Base-by-base conservation (phyloP, 2,113 vertebrate species). In the Eubucco bourcierii region DNA sequence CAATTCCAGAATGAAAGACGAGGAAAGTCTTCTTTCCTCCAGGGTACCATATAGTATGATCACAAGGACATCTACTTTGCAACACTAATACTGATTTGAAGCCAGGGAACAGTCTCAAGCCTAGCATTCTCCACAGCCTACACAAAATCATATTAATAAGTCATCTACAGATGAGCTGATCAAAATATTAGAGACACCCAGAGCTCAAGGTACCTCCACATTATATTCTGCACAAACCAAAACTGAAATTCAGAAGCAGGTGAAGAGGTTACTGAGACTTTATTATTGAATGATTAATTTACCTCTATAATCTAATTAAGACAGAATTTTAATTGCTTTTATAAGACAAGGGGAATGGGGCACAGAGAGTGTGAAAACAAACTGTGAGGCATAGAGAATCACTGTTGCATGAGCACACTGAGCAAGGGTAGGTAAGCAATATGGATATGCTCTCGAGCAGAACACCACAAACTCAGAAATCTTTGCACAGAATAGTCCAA, bases 131-230 rank as follows among this genome's bases (percentile, higher is more conserved):
- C 20, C 39, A 53, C 34, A 67, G 2, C 8, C 31, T 53, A 61
- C 28, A 58, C 10, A 21, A 0, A 0, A 24, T 29, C 14, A 46
- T 4, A 15, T 29, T 59, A 55, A 34, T 53, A 61, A 50, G 56
- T 24, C 7, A 29, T 15, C 18, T 58, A 34, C 24, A 78, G 37
- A 24, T 82, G n/a, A 65, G 67, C 52, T 80, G 61, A 64, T 7
- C 33, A 78, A 67, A 81, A 68, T 47, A 19, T 82, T 79, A 15
- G 33, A 89, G 17, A 65, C 6, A 81, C 31, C 0, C 37, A 79
- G 44, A 80, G 28, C 47, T 46, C 25, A 25, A 71, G 17, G 25
- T 27, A 88, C 23, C 37, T 31, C 37, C 7, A 37, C 7, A 58
- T 13, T 9, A 1, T 18, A 79, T 9, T 9, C 59, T 61, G 37